These are phyloP conservation scores for Scaptomyza reducta DNA, from an alignment of 2,888 invertebrate species.

Conservation along the genomic window DNA sequence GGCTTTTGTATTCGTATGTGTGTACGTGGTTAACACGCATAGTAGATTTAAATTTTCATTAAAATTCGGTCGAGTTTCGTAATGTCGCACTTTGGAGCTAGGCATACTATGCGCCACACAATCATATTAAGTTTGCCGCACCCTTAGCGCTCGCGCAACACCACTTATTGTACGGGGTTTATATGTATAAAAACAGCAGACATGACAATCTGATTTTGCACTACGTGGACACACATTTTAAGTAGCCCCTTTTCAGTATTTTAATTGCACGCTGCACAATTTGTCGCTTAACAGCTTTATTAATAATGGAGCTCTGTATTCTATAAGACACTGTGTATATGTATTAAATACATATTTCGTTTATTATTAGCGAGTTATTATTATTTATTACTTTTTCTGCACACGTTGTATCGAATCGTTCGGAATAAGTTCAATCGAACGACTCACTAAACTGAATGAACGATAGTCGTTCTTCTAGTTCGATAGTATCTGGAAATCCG, in stretches of 20 bases:
- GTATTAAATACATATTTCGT: slow-evolving; percentile 44
- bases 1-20: slow-evolving; percentile 25
- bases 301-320: slow-evolving; percentile 11
- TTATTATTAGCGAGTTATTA: slow-evolving; percentile 60
- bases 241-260: slow-evolving; percentile 27
- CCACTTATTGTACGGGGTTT: slow-evolving; percentile 44
- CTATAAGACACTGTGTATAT: slow-evolving; percentile 35
- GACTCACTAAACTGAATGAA: slow-evolving; percentile 30
- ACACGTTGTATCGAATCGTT: slow-evolving; percentile 63
- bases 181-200: slow-evolving; percentile 57
- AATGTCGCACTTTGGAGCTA: slow-evolving; percentile 63
- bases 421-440: slow-evolving; percentile 53
- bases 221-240: slow-evolving; percentile 70
- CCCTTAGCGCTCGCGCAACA: slow-evolving; percentile 52
- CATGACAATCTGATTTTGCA: slow-evolving; percentile 66
- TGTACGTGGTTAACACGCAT: slow-evolving; percentile 73
- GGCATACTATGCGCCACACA: slow-evolving; percentile 30
- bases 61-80: slow-evolving; percentile 58
- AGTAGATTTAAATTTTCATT: slow-evolving; percentile 56
- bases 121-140: slow-evolving; percentile 54
- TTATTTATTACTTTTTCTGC: slow-evolving; percentile 71
- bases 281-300: slow-evolving; percentile 10
- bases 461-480: slow-evolving; percentile 15
- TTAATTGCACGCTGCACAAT: slow-evolving; percentile 15
- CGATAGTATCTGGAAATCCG: neutral